phyloP scores from a whole-genome alignment of 2,888 invertebrate species.

The Oithona nana region DNA sequence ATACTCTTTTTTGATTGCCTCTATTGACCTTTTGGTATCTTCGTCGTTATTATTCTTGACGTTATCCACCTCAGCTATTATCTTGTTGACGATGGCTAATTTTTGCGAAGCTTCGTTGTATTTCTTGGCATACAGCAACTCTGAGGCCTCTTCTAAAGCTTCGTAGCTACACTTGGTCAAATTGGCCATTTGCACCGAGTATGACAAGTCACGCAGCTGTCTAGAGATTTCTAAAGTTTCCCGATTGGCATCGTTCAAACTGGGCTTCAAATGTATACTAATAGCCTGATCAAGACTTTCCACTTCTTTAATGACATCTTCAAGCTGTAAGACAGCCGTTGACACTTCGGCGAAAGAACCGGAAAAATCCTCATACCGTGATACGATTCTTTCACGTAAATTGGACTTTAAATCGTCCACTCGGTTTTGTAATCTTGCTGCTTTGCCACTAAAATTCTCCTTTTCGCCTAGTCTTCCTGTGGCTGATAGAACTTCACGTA shows the following conservation, averaged over 20 bases:
- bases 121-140: not conserved
- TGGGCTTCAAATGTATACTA: constrained; percentile 2
- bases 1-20: not conserved
- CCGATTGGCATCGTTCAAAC: not conserved
- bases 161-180: not conserved
- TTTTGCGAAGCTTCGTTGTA: not conserved
- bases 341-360: not conserved
- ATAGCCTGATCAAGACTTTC: not conserved
- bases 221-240: not conserved
- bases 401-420: constrained; percentile 4
- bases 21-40: not conserved
- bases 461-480: not conserved
- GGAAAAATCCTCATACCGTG: not conserved
- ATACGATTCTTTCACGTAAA: not conserved
- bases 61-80: not conserved
- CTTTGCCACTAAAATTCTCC: constrained; percentile 6
- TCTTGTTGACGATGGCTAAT: not conserved
- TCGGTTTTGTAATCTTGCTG: not conserved
- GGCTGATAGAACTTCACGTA: constrained; percentile 9
- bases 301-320: not conserved
- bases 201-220: not conserved
- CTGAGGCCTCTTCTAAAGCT: not conserved
- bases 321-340: not conserved
- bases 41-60: not conserved
- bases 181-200: not conserved